Percentiles rank a stretch among this genome's conserved stretches.
Conservation (phyloP, 2,797 vertebrate species). For the Atherinosoma microstoma region DNA sequence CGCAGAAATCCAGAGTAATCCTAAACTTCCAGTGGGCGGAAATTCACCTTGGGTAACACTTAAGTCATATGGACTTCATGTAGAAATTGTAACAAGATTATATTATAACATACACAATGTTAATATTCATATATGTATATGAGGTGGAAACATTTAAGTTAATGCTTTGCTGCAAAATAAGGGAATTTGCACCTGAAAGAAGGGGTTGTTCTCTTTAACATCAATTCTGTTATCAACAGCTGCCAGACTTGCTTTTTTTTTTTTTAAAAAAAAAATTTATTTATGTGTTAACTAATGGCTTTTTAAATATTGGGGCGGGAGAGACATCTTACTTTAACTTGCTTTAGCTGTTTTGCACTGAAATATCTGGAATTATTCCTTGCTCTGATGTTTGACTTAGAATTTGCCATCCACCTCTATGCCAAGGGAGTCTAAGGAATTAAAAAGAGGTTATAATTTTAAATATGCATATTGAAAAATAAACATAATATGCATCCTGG, state of each 20-base stretch:
- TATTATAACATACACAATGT: constrained; percentile 54
- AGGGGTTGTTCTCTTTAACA: constrained; percentile 27
- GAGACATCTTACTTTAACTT: constrained; percentile 55
- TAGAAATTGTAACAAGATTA: constrained; percentile 57
- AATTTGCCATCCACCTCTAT: constrained; percentile 38
- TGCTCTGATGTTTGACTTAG: constrained; percentile 61
- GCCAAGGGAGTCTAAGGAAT: constrained; percentile 44
- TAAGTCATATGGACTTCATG: constrained; percentile 54
- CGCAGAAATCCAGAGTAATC: constrained; percentile 49
- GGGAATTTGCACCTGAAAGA: constrained; percentile 36
- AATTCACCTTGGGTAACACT: constrained; percentile 40
- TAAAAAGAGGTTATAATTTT: constrained; percentile 48
- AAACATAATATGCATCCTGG: constrained; percentile 64
- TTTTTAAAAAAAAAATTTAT: constrained; percentile 54
- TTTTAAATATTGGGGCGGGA: constrained; percentile 47
- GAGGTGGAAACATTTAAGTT: constrained; percentile 54
- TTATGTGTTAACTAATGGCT: constrained; percentile 66
- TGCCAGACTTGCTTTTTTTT: constrained; percentile 38
- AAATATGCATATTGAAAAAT: constrained; percentile 71
- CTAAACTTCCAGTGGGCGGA: constrained; percentile 20
- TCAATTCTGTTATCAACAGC: constrained; percentile 34
- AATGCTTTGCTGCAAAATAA: constrained; percentile 61
- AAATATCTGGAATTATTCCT: constrained; percentile 59
- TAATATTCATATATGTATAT: constrained; percentile 68
- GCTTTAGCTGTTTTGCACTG: constrained; percentile 82